phyloP scores from a whole-genome alignment of 2,888 invertebrate species.

The Dermolepida albohirtum region DNA sequence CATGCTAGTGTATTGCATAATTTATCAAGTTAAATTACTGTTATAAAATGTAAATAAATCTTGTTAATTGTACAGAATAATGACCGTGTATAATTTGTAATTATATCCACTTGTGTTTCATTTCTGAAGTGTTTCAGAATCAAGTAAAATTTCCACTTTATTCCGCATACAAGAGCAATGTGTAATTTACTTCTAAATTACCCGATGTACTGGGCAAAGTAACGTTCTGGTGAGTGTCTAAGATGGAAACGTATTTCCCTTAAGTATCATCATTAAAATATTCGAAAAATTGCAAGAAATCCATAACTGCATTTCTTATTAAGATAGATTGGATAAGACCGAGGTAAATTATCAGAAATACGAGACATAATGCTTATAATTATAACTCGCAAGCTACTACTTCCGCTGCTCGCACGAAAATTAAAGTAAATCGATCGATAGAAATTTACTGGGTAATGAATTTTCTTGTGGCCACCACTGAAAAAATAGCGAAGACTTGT shows the following conservation, averaged over 20 bases:
- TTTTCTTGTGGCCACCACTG: slow-evolving; percentile 21
- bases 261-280: slow-evolving; percentile 31
- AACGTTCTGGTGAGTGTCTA: not conserved
- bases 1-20: no score
- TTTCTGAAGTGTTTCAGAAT: not conserved
- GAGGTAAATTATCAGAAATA: slow-evolving; percentile 16
- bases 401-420: slow-evolving; percentile 29
- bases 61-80: slow-evolving; percentile 19
- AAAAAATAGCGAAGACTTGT: slow-evolving; percentile 13
- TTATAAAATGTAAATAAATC: slow-evolving; percentile 12
- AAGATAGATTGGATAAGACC: not conserved
- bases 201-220: not conserved
- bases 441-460: slow-evolving; percentile 13
- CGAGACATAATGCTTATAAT: slow-evolving; percentile 28
- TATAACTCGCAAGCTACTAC: slow-evolving; percentile 31
- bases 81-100: slow-evolving; percentile 30
- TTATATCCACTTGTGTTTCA: not conserved
- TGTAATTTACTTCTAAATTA: slow-evolving; percentile 21
- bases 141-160: no score
- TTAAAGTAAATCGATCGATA: slow-evolving; percentile 14
- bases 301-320: slow-evolving; percentile 16
- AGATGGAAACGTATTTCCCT: slow-evolving; percentile 19
- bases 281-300: slow-evolving; percentile 27
- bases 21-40: not conserved
- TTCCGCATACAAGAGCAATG: no score